Percentiles rank a stretch among this genome's conserved stretches.
phyloP scores from a whole-genome alignment of 2,888 invertebrate species.

The Drosophila anceps region DNA sequence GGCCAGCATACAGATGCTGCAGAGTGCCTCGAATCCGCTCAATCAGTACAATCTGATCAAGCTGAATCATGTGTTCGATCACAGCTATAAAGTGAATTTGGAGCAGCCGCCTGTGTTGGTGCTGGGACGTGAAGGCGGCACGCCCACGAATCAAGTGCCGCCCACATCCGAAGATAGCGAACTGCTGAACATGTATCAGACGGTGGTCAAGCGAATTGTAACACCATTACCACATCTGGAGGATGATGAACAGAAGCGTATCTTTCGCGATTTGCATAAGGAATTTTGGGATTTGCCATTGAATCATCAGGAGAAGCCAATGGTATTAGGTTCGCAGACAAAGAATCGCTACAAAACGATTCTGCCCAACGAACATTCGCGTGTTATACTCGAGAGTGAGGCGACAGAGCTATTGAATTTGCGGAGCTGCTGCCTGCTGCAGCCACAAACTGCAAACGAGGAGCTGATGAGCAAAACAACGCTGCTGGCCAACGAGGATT shows the following conservation, averaged over 20 bases:
- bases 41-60: constrained; percentile 88
- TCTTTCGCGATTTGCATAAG: constrained; percentile 90
- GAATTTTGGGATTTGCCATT: constrained; percentile 98
- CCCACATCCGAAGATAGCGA: constrained; percentile 81
- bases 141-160: constrained; percentile 71
- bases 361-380: constrained; percentile 94
- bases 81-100: constrained; percentile 77
- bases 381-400: constrained; percentile 88
- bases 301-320: constrained; percentile 95
- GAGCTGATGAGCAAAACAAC: constrained; percentile 59
- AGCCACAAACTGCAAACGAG: constrained; percentile 25
- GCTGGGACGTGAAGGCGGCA: constrained; percentile 64
- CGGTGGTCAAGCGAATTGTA: constrained; percentile 66
- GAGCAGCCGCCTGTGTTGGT: constrained; percentile 64
- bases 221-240: constrained; percentile 84
- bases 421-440: constrained; percentile 31
- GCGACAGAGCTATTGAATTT: constrained; percentile 65
- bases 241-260: constrained; percentile 88
- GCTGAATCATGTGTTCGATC: constrained; percentile 87
- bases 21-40: constrained; percentile 89
- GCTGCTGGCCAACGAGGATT: constrained; percentile 86
- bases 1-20: constrained; percentile 90
- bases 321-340: constrained; percentile 94
- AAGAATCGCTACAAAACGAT: constrained; percentile 96
- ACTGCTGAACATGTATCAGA: constrained; percentile 73